A percentile compares a stretch with the other conserved stretches of the same genome.
Evolutionary conservation across 2,113 vertebrate species (phyloP).

Genomic region (Cairina moschata): DNA sequence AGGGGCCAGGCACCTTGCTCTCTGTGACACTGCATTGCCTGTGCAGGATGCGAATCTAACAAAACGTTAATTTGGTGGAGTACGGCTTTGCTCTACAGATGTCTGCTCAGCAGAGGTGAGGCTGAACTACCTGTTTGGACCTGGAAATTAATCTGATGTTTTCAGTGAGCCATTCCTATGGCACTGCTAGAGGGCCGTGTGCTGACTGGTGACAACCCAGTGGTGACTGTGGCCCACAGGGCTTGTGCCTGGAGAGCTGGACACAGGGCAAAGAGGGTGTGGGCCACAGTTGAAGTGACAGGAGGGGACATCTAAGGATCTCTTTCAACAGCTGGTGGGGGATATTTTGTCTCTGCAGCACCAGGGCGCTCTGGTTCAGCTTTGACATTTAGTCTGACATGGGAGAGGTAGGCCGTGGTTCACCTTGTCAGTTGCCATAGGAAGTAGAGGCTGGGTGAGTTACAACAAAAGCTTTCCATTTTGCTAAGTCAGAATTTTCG

Average conservation of each 20-base stretch:
- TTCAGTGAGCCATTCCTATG: background rate
- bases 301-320: background rate
- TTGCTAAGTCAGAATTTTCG: background rate
- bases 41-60: background rate
- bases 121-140: background rate
- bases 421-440: background rate
- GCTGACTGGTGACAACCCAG: background rate
- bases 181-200: no score
- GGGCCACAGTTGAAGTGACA: background rate
- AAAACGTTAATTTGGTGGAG: background rate
- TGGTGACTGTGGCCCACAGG: background rate
- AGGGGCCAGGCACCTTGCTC: background rate
- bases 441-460: background rate
- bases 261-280: background rate
- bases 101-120: background rate
- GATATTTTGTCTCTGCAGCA: background rate
- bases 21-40: background rate
- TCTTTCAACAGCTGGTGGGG: background rate
- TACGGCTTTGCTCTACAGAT: background rate
- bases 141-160: no score
- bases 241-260: background rate
- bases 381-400: accelerated
- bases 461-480: background rate
- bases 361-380: background rate
- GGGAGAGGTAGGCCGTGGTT: background rate